These are phyloP conservation scores for Lysandra coridon DNA, from an alignment of 2,888 invertebrate genomes.

Conservation along the genomic window DNA sequence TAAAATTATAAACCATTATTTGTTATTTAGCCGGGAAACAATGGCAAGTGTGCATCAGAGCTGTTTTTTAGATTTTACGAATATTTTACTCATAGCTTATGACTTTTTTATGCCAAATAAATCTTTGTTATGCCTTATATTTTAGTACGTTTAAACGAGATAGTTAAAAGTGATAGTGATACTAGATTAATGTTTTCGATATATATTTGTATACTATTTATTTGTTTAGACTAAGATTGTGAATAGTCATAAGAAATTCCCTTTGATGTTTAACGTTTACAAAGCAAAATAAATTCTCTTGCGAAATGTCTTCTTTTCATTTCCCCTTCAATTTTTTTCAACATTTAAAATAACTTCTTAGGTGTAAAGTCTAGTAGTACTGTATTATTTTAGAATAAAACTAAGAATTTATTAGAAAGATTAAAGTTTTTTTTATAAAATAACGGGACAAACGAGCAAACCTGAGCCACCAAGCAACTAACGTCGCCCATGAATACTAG, in stretches of 20 bases:
- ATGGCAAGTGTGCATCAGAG: neutral
- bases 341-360: too few relatives aligned
- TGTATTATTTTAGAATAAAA: too few relatives aligned
- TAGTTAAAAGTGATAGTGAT: slow-evolving; percentile 73
- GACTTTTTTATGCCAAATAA: slow-evolving; percentile 36
- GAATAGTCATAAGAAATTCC: slow-evolving; percentile 67
- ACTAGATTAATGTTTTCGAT: slow-evolving; percentile 71
- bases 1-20: neutral
- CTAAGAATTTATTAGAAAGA: too few relatives aligned
- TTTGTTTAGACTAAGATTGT: slow-evolving; percentile 68
- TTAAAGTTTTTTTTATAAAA: neutral
- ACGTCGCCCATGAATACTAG: too few relatives aligned
- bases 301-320: slow-evolving; percentile 49
- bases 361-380: too few relatives aligned
- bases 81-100: slow-evolving; percentile 1
- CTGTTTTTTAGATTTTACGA: neutral
- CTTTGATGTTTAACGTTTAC: slow-evolving; percentile 74
- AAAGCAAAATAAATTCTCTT: slow-evolving; percentile 68
- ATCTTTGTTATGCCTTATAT: slow-evolving; percentile 38
- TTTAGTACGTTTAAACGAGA: slow-evolving; percentile 38
- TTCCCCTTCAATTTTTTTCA: neutral
- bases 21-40: neutral
- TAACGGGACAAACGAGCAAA: too few relatives aligned
- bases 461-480: too few relatives aligned
- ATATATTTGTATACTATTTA: slow-evolving; percentile 73